Evolutionary conservation across 1,140 invertebrate species (phyloP).

Genomic region (Drosophila lowei): DNA sequence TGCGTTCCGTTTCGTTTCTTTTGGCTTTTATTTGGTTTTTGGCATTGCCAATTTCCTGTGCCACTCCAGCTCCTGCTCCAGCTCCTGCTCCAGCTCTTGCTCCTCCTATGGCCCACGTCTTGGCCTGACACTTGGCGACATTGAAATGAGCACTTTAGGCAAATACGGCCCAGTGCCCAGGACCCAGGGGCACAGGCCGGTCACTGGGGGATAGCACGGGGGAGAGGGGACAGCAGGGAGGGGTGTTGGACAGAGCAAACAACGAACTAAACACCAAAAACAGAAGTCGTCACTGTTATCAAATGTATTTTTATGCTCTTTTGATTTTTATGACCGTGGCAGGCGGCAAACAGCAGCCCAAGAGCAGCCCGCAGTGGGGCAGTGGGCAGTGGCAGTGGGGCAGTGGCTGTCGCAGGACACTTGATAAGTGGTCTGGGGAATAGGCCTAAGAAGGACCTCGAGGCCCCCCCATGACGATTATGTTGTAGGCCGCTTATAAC

Average conservation of each 20-base stretch:
- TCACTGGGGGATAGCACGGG: background rate
- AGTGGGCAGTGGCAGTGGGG: too few species aligned
- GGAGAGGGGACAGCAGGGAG: background rate
- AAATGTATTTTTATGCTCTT: slow-evolving; percentile 82
- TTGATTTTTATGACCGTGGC: slow-evolving; percentile 77
- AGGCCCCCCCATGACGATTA: slow-evolving; percentile 38
- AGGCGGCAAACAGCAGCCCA: slow-evolving; percentile 29
- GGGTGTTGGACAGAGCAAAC: slow-evolving; percentile 1
- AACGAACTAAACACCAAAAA: slow-evolving; percentile 59
- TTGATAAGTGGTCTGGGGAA: slow-evolving; percentile 67
- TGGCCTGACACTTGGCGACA: slow-evolving; percentile 75
- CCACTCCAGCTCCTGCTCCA: slow-evolving; percentile 19
- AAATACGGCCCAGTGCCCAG: slow-evolving; percentile 51
- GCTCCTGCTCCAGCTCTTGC: slow-evolving; percentile 22
- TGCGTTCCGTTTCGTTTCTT: slow-evolving; percentile 21
- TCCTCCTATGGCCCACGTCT: slow-evolving; percentile 44
- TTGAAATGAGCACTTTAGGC: slow-evolving; percentile 80
- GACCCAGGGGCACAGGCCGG: slow-evolving; percentile 23
- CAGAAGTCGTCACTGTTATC: slow-evolving; percentile 68
- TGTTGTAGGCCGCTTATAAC: slow-evolving; percentile 32
- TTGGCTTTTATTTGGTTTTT: slow-evolving; percentile 47
- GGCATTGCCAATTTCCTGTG: slow-evolving; percentile 75
- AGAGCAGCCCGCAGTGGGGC: too few species aligned
- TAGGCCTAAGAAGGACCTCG: slow-evolving; percentile 1
- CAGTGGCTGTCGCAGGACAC: slow-evolving; percentile 46